Percentiles rank a stretch among this genome's conserved stretches.
phyloP scores from a whole-genome alignment of 30 jellyfish, hydroid and myxozoan species.

The Cassiopea andromeda region DNA sequence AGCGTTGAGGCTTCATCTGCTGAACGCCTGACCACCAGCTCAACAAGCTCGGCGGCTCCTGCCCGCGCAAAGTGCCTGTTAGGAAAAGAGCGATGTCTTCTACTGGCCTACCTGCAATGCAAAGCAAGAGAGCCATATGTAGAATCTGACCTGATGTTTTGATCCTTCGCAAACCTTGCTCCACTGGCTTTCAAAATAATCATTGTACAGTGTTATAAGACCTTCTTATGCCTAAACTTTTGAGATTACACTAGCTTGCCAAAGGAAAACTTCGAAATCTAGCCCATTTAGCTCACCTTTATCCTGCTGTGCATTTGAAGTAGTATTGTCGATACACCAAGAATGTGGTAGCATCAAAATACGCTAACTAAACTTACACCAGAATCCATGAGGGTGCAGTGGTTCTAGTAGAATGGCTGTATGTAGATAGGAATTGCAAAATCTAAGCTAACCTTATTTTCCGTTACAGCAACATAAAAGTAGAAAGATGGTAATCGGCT shows the following conservation, averaged over 20 bases:
- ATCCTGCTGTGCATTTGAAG: background rate
- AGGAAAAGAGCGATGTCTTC: background rate
- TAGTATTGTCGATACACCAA: background rate
- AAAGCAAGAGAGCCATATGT: background rate
- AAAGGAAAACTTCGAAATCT: background rate
- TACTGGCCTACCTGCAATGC: background rate
- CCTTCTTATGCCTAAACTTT: background rate
- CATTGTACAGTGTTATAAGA: background rate
- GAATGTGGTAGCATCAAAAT: too few species aligned
- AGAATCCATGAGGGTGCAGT: too few species aligned
- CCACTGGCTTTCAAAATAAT: background rate
- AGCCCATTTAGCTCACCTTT: background rate
- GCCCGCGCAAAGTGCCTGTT: conserved; percentile 5
- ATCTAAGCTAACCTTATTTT: too few species aligned
- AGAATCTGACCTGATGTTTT: background rate
- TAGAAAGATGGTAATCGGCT: background rate
- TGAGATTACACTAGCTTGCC: background rate
- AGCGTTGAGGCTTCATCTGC: conserved; percentile 72
- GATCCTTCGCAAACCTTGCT: too few species aligned
- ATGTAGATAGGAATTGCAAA: too few species aligned
- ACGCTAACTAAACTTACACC: too few species aligned
- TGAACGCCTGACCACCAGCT: conserved; percentile 54
- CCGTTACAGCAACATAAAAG: background rate
- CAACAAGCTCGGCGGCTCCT: conserved; percentile 26
- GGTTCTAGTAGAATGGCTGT: too few species aligned